Base-by-base conservation (phyloP, 2,888 invertebrate species). In the Aspidiotus rigidus region DNA sequence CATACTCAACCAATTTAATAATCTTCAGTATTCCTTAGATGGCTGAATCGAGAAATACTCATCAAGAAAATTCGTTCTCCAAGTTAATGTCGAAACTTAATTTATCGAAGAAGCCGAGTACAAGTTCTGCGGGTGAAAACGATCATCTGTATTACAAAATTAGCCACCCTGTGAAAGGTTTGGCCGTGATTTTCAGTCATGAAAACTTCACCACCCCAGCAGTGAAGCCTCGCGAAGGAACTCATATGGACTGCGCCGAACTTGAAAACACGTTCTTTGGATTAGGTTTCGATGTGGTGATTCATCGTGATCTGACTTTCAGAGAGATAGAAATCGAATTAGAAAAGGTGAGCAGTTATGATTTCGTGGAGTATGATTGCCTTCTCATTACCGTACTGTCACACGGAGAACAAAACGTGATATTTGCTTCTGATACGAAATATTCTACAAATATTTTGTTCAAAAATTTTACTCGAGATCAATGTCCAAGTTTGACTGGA, bases 151-250 rank as follows among this genome's bases (percentile, higher is more conserved):
- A 72, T 71, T 96, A 95, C 78, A 90, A 89, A 74, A 95, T 95
- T 93, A 85, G 85, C 75, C 90, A 93, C 77, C 82, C 84, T 73
- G 81, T 84, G 71, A 84, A 94, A 70, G 95, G 96, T 6, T 79
- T 85, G 73, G 94, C 94, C 6, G 78, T 93, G 15, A 90, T 96
- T 75, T 92, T 96, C 76, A 96, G 95, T 77, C 94, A 96, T 77
- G 90, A 90, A 79, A 80, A 83, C 75, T 96, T 95, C 76, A 85
- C 85, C 11, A 74, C 67, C 75, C 2, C 2, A 49, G 41, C 54
- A 2, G 78, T 90, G 70, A 87, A 87, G 77, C 77, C 83, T 11
- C 84, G 93, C 70, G 83, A 85, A 73, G 96, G 95, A 1, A 95
- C 94, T 2, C 89, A 91, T 76, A 86, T 87, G 59, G 96, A 96